phyloP scores from a whole-genome alignment of 2,888 invertebrate genomes.

The Temnothorax unifasciatus region DNA sequence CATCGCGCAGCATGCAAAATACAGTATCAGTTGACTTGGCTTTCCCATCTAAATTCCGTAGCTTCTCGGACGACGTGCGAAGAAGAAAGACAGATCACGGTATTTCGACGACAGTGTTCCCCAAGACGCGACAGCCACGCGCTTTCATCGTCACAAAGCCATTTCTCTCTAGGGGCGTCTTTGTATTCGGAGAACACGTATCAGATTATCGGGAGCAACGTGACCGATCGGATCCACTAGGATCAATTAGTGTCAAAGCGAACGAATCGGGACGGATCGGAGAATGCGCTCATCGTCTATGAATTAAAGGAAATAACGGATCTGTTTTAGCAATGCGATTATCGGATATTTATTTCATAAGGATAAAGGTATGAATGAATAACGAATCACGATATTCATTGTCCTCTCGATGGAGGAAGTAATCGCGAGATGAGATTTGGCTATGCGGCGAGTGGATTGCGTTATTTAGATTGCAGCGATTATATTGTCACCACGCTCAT shows the following conservation, averaged over 20 bases:
- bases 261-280: not conserved
- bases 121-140: slow-evolving; percentile 26
- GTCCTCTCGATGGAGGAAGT: not conserved
- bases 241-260: slow-evolving; percentile 42
- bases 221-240: slow-evolving; percentile 36
- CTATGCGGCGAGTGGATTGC: not conserved
- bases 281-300: not conserved
- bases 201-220: slow-evolving; percentile 45
- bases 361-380: not conserved
- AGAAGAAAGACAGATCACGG: slow-evolving; percentile 53
- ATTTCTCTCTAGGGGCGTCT: slow-evolving; percentile 37
- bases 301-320: not conserved
- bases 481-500: not conserved
- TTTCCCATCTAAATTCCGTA: slow-evolving; percentile 53
- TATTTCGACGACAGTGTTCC: slow-evolving; percentile 39
- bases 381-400: not conserved
- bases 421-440: slow-evolving; percentile 13
- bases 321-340: not conserved
- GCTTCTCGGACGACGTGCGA: slow-evolving; percentile 38
- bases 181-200: slow-evolving; percentile 52
- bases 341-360: slow-evolving; percentile 21
- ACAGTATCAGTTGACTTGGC: slow-evolving; percentile 44
- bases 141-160: slow-evolving; percentile 47
- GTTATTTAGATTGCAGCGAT: not conserved
- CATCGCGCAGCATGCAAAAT: slow-evolving; percentile 38